Evolutionary conservation across 2,113 vertebrate genomes (phyloP), one percentile per base, ranked within the genome.

Genomic region (Chroicocephalus ridibundus): DNA sequence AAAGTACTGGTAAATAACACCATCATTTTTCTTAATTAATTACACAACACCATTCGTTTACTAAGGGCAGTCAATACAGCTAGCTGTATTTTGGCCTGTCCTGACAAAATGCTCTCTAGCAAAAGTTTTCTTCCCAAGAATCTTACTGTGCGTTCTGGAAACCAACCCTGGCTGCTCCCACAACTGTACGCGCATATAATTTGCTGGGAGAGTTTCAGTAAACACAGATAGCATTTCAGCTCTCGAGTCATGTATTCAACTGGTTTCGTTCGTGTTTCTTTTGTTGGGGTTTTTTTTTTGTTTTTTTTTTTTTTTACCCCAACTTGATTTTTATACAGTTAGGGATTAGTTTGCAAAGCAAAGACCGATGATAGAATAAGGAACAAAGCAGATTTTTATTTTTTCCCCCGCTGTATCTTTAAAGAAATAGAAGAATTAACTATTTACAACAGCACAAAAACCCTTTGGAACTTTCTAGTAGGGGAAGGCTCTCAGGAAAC

Each of bases 51-150:
- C 71, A 4, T 17, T 83, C 13, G 4, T 74, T 86, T 49, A 40
- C 70, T 6, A 36, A 31, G 21, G 89, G 68, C 84, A 81, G 79
- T 85, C 91, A 31, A 66, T 90, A 46, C 71, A 83, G 84, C 42
- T 54, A 38, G 46, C 93, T 80, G 47, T 77, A 87, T n/a, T 71
- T 86, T 95, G 94, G 95, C 87, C 91, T 94, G 55, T 57, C 84
- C 79, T 95, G 75, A 96, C 78, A 68, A 94, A 93, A 90, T 11
- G 85, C 96, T 97, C 95, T 96, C 96, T 96, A 97, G 95, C 93
- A 97, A 96, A 86, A 82, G 15, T 38, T 46, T 74, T 22, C 93
- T 61, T 90, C 94, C 88, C 95, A 96, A 93, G 91, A 93, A 94
- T 94, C 86, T 90, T 49, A 18, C 68, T 77, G 93, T 32, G 87